phyloP scores from a whole-genome alignment of 2,888 invertebrate genomes.

The Catocala nupta region DNA sequence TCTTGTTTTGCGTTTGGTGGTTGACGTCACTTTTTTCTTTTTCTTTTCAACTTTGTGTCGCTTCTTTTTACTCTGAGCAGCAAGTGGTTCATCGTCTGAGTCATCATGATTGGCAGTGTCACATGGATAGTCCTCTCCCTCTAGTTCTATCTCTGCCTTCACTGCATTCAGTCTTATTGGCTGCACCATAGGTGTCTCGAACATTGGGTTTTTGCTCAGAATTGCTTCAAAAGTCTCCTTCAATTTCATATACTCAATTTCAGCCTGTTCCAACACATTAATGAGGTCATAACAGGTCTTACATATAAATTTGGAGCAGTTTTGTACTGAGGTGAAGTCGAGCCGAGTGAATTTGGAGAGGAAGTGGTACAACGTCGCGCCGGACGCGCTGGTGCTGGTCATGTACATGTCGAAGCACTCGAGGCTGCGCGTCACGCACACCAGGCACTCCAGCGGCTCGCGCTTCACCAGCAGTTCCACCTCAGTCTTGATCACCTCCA shows the following conservation, averaged over 20 bases:
- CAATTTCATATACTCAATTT: slow-evolving; percentile 73
- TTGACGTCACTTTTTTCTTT: slow-evolving; percentile 65
- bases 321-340: slow-evolving; percentile 56
- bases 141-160: slow-evolving; percentile 57
- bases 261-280: slow-evolving; percentile 75
- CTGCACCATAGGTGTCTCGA: slow-evolving; percentile 52
- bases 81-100: slow-evolving; percentile 69
- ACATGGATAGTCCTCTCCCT: slow-evolving; percentile 41
- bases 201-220: slow-evolving; percentile 76
- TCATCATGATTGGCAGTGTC: slow-evolving; percentile 39
- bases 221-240: slow-evolving; percentile 76
- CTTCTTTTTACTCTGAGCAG: slow-evolving; percentile 69
- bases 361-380: slow-evolving; percentile 65
- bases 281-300: slow-evolving; percentile 74
- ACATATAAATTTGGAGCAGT: slow-evolving; percentile 66
- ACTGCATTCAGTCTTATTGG: slow-evolving; percentile 53
- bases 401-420: slow-evolving; percentile 64
- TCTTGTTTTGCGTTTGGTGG: slow-evolving; percentile 49
- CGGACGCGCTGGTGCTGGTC: slow-evolving; percentile 62
- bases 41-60: slow-evolving; percentile 68
- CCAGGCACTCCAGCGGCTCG: slow-evolving; percentile 73
- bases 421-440: slow-evolving; percentile 65
- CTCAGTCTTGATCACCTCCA: slow-evolving; percentile 64
- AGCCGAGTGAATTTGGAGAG: slow-evolving; percentile 67
- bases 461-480: slow-evolving; percentile 68